Evolutionary conservation across 2,113 vertebrate species (phyloP), one percentile per base, ranked within the genome.

Genomic region (Podarcis muralis): DNA sequence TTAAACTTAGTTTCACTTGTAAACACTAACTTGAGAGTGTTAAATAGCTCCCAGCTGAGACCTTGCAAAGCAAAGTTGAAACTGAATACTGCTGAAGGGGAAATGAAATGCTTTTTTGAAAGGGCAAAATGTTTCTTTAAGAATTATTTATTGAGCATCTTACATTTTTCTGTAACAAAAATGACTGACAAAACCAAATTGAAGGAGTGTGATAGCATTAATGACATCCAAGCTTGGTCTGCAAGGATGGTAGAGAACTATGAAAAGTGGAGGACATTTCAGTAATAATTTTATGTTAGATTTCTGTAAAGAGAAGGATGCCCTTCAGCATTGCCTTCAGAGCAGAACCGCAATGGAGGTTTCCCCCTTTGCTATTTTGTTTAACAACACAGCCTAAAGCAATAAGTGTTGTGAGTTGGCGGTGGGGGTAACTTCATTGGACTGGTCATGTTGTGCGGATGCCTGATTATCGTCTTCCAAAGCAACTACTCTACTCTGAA

Each of bases 11-110:
- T 8, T 75, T 80, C 86, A 81, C 74, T 27, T 15, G 0, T 16
- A 88, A 81, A 66, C n/a, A 87, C n/a, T 93, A 65, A 86, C 74
- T 82, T 89, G 75, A 85, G 90, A 92, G 71, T 91, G n/a, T 91
- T 89, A 2, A 93, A 18, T 65, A 89, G 62, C 59, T 92, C 72
- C 43, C 25, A 69, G 13, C 15, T 88, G 85, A 85, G 15, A 12
- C 86, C 72, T 78, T 62, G 27, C 6, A 79, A 59, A 69, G 82
- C 37, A 62, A 87, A 85, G 57, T 81, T 77, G 66, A 75, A 80
- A 90, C 6, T 16, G 57, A 89, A 93, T 86, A 76, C 78, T 90
- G 48, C 30, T 68, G 80, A 22, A 88, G 1, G 25, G 40, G 86
- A 77, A 23, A 90, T 25, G 76, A 91, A 89, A 81, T 27, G 25